Base-by-base conservation (phyloP, 1,140 invertebrate genomes). In the Lordiphosa collinella region DNA sequence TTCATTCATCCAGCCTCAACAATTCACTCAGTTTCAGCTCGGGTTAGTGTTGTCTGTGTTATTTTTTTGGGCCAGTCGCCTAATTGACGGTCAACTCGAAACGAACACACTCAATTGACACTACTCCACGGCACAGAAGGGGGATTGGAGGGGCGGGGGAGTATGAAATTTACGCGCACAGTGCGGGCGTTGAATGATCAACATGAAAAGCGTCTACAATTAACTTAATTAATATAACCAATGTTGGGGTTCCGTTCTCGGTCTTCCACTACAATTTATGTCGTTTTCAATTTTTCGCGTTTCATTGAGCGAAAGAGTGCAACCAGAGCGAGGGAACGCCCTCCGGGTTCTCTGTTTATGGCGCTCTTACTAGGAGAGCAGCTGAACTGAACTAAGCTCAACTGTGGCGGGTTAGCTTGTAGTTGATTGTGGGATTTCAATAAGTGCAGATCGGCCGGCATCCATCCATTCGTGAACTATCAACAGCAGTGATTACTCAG, bases 221-320 rank as follows among this genome's bases (percentile, higher is more conserved):
- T 84, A 85, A 85, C 63, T 84, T 70, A 84, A 84, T 84, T 84
- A 84, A 84, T 71, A 49, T 71, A 76, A 74, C 72, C 53, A 60
- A 37, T 51, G 52, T 40, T 35, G 36, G 22, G 25, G 38, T n/a
- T 9, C 1, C 22, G 22, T 13, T 44, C 41, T 43, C 41, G 4
- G 14, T 43, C 11, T 29, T 29, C 25, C 8, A 5, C n/a, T 1
- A 18, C 14, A 16, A 43, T 43, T 7, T 43, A 3, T 11, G 12
- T 41, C 37, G 22, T 37, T 50, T 11, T 47, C 13, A 47, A 31
- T 22, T 9, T 29, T 38, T 40, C 14, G 35, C 37, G 22, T 44
- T 18, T 25, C 13, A 50, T 29, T 53, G 44, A 71, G 59, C 37
- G 35, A 72, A 66, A 72, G 69, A 73, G 55, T 73, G 36, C 43